Conservation (phyloP, 2,888 invertebrate genomes). For the Meloe dianella region DNA sequence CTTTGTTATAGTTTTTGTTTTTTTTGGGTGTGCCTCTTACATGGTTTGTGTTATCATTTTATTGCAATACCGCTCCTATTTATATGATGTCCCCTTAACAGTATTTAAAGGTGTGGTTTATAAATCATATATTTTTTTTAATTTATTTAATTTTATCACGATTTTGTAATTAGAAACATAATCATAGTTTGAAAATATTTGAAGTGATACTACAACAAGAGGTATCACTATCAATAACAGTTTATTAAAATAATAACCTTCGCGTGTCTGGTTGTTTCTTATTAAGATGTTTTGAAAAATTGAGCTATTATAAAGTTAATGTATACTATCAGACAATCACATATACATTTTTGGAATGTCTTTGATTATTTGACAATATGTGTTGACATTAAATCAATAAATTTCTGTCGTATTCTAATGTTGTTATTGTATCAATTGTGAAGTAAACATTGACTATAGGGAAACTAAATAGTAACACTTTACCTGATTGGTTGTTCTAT, state of each 20-base stretch:
- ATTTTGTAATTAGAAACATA: neutral
- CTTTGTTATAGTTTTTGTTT: neutral
- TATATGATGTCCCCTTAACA: neutral
- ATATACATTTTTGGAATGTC: neutral
- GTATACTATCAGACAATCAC: neutral
- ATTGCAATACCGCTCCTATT: conserved; percentile 1
- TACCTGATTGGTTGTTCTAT: conserved; percentile 27
- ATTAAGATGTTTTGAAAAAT: neutral
- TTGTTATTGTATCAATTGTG: conserved; percentile 28
- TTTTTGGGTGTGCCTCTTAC: neutral
- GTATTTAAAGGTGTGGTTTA: neutral
- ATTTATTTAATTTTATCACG: neutral
- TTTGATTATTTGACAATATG: neutral
- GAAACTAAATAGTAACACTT: conserved; percentile 23
- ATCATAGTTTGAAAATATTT: neutral
- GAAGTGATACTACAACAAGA: neutral
- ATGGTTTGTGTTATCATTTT: neutral
- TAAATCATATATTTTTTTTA: neutral
- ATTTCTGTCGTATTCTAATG: conserved; percentile 21
- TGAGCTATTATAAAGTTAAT: neutral
- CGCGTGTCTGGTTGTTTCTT: neutral
- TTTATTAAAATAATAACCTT: neutral
- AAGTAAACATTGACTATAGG: conserved; percentile 28
- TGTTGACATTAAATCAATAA: conserved; percentile 23
- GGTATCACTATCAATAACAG: neutral